These are phyloP conservation scores for Aphelenchoides bicaudatus DNA, from an alignment of 2,888 invertebrate genomes.

Conservation along the genomic window DNA sequence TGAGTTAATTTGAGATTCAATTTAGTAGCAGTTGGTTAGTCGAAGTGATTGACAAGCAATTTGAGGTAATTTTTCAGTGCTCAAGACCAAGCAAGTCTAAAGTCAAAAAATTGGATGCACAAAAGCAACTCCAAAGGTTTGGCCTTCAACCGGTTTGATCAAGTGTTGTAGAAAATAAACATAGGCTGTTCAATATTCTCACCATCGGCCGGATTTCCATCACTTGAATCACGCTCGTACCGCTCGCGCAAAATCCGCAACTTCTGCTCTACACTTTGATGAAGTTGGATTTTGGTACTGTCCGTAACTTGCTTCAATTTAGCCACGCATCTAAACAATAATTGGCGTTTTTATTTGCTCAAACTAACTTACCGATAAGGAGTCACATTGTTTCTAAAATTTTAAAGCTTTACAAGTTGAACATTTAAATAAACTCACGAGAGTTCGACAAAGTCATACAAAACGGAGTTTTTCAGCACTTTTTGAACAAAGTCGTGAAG, in stretches of 20 bases:
- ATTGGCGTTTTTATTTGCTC: no score
- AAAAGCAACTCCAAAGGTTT: slow-evolving; percentile 7
- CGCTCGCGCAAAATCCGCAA: slow-evolving; percentile 31
- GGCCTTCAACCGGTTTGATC: neutral
- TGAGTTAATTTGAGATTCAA: neutral
- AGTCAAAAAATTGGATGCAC: slow-evolving; percentile 15
- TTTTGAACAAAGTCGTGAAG: slow-evolving; percentile 95
- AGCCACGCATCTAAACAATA: slow-evolving; percentile 40
- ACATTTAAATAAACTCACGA: slow-evolving; percentile 23
- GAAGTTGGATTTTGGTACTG: slow-evolving; percentile 19
- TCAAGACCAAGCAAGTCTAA: no score
- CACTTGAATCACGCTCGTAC: slow-evolving; percentile 13
- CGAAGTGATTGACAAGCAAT: no score
- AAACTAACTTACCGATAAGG: no score
- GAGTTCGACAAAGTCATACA: slow-evolving; percentile 44
- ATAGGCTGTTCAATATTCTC: slow-evolving; percentile 3
- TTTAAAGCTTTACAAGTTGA: neutral
- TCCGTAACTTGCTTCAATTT: slow-evolving; percentile 24
- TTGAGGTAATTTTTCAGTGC: no score
- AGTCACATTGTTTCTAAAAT: slow-evolving; percentile 33
- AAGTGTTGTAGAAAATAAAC: neutral
- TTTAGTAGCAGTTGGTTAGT: no score
- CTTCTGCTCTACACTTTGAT: slow-evolving; percentile 33
- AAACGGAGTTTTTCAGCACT: slow-evolving; percentile 73
- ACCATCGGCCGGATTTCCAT: neutral